These are phyloP conservation scores for Pachydiplax longipennis DNA, from an alignment of 2,888 invertebrate genomes.

Conservation along the genomic window DNA sequence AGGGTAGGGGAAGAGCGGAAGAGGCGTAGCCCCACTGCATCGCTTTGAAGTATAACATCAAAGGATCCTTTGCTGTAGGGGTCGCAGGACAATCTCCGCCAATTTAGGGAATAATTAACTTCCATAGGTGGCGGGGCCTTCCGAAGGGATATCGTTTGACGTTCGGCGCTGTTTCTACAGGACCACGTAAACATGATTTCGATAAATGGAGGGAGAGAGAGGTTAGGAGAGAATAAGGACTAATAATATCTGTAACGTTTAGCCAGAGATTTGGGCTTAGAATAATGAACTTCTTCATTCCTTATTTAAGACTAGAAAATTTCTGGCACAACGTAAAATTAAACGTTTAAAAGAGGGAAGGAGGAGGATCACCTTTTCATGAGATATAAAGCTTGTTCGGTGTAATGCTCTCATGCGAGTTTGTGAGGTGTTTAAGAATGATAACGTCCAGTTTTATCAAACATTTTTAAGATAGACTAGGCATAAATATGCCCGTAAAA, in stretches of 20 bases:
- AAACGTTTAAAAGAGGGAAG: too few relatives aligned
- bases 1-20: background rate
- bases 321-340: too few relatives aligned
- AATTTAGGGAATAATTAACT: constrained; percentile 43
- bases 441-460: too few relatives aligned
- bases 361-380: too few relatives aligned
- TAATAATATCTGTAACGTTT: background rate
- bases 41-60: constrained; percentile 31
- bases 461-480: too few relatives aligned
- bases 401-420: too few relatives aligned
- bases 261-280: too few relatives aligned
- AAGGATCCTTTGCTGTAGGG: background rate
- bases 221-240: background rate
- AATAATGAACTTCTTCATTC: too few relatives aligned
- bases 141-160: constrained; percentile 3
- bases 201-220: background rate
- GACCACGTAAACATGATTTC: background rate
- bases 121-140: constrained; percentile 32
- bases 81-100: constrained; percentile 34
- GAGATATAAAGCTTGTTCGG: too few relatives aligned
- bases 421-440: too few relatives aligned
- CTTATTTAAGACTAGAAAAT: too few relatives aligned
- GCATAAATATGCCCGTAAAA: too few relatives aligned
- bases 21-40: background rate
- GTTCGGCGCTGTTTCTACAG: background rate